phyloP scores from a whole-genome alignment of 2,113 vertebrate species.

The Paraplagusia blochii region DNA sequence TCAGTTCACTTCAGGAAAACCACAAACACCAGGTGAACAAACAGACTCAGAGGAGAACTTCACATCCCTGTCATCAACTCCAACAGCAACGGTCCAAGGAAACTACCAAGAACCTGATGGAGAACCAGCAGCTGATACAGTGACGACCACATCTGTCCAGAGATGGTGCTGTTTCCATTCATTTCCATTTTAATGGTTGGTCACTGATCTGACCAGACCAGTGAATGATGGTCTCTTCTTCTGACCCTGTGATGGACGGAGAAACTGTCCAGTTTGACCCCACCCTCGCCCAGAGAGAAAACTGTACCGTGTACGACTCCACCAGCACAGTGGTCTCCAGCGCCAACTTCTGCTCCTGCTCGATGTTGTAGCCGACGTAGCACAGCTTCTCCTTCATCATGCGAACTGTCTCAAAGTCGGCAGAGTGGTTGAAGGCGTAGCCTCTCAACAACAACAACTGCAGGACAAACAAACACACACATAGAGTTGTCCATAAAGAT shows the following conservation, averaged over 20 bases:
- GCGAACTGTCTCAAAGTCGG: constrained; percentile 96
- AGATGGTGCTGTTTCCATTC: no score
- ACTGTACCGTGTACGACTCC: constrained; percentile 90
- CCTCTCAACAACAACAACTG: constrained; percentile 91
- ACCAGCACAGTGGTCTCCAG: constrained; percentile 97
- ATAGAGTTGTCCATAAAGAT: no score
- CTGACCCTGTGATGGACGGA: no score
- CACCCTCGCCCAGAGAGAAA: no score
- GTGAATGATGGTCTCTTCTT: no score
- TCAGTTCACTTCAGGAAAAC: constrained; percentile 3
- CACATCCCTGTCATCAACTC: no score
- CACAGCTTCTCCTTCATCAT: constrained; percentile 99
- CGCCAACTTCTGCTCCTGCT: constrained; percentile 97
- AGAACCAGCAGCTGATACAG: no score
- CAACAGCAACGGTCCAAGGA: not conserved
- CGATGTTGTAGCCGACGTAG: constrained; percentile 98
- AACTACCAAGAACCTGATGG: not conserved
- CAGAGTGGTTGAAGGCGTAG: constrained; percentile 98
- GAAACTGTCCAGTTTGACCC: no score
- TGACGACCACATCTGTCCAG: no score
- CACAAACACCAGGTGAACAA: not conserved
- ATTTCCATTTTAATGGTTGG: no score
- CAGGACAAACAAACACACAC: not conserved
- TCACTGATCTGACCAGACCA: no score
- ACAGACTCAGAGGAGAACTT: not conserved